A percentile compares a stretch with the other conserved stretches of the same genome.
phyloP scores from a whole-genome alignment of 2,888 invertebrate genomes.

The Tholera decimalis region DNA sequence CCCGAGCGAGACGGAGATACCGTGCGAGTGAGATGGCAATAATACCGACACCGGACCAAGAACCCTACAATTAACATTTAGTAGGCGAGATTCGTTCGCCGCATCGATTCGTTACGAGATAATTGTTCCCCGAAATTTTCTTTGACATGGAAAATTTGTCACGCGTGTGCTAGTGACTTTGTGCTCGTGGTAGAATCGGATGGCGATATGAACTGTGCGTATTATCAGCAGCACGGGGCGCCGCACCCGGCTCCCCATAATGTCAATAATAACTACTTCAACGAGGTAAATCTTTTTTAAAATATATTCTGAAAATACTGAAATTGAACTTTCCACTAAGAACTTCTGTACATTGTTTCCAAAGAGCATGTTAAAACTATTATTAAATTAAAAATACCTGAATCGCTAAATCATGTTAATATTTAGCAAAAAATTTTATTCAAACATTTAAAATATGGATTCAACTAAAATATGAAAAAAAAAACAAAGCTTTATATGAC shows the following conservation, averaged over 20 bases:
- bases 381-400: neutral
- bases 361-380: neutral
- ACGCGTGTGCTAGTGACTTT: slow-evolving; percentile 69
- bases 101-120: slow-evolving; percentile 91
- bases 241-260: slow-evolving; percentile 85
- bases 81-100: slow-evolving; percentile 90
- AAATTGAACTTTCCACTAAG: neutral
- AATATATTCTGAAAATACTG: slow-evolving; percentile 5
- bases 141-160: slow-evolving; percentile 82
- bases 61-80: slow-evolving; percentile 88
- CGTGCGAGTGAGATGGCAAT: slow-evolving; percentile 76
- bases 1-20: slow-evolving; percentile 74
- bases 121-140: slow-evolving; percentile 87
- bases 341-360: too few species aligned
- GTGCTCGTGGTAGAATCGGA: slow-evolving; percentile 73
- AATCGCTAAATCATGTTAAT: neutral
- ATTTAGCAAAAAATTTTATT: neutral
- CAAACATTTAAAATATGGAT: neutral
- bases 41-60: slow-evolving; percentile 75
- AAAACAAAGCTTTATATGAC: neutral
- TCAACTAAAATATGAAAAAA: neutral
- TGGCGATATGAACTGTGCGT: slow-evolving; percentile 89
- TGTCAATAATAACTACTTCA: slow-evolving; percentile 86
- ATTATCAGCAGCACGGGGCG: slow-evolving; percentile 88
- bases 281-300: slow-evolving; percentile 81